Evolutionary conservation across 2,797 vertebrate genomes (phyloP), one percentile per base, ranked within the genome.

Genomic region (Eulemur coronatus): DNA sequence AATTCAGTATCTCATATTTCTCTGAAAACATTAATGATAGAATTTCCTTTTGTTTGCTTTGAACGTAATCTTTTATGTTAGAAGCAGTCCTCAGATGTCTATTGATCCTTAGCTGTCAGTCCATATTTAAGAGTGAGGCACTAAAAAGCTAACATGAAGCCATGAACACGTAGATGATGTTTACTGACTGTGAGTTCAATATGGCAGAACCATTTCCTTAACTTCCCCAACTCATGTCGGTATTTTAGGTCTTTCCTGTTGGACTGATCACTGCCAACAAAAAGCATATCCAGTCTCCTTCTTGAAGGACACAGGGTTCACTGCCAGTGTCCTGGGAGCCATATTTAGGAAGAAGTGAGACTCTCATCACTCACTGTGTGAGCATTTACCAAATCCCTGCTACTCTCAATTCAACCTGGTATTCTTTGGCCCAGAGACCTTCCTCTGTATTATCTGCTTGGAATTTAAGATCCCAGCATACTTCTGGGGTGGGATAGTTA

Each of bases 221-320:
- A 12, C 41, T 7, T 6, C 38, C 35, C 41, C 24, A 2, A 46
- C 48, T 65, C 33, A 4, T 22, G 2, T 50, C 8, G 41, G 0
- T 38, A 79, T 57, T 67, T 55, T 78, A 43, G 15, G 41, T 55
- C 3, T 94, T 79, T 67, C 30, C 46, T 63, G 84, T 89, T 5
- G 7, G 20, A 13, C 5, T 88, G 7, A 38, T 81, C 22, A 22
- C 28, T 61, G 11, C 26, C 48, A 67, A 41, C 11, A 28, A 18
- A 73, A 52, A 73, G 28, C 41, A 2, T 76, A 50, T 13, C 13
- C 5, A 3, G 20, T 61, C 28, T 65, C n/a, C 26, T 82, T 61
- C 13, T 38, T 61, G 35, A 30, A 72, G 12, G 24, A 18, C 24
- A 38, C 4, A 59, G 43, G 12, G 35, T 28, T 93, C 43, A n/a